Evolutionary conservation across 2,797 vertebrate genomes (phyloP).

Genomic region (Kryptolebias ocellatus): DNA sequence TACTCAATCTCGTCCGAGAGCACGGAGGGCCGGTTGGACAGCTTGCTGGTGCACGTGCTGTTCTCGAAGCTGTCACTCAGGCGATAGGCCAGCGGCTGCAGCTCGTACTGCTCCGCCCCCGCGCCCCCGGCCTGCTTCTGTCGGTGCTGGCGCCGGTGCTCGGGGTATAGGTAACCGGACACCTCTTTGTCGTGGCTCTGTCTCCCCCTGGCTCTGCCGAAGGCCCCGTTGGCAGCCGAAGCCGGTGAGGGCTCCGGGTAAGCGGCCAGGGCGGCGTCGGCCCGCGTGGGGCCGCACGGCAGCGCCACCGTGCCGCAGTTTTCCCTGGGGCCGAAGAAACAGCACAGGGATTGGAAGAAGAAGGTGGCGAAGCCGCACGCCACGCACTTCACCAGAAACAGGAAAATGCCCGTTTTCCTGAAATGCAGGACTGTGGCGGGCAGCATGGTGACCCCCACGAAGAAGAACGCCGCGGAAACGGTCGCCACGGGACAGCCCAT

Average conservation of each 20-base stretch:
- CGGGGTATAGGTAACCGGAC: slow-evolving; percentile 78
- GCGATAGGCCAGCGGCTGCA: slow-evolving; percentile 92
- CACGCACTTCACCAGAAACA: slow-evolving; percentile 96
- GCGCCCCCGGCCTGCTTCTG: slow-evolving; percentile 62
- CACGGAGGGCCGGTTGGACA: slow-evolving; percentile 94
- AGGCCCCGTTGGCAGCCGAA: slow-evolving; percentile 82
- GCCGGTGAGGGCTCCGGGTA: slow-evolving; percentile 78
- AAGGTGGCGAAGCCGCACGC: slow-evolving; percentile 97
- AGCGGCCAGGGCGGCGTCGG: slow-evolving; percentile 63
- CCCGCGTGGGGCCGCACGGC: slow-evolving; percentile 85
- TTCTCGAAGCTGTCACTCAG: slow-evolving; percentile 98
- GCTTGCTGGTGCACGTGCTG: slow-evolving; percentile 97
- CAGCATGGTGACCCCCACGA: slow-evolving; percentile 92
- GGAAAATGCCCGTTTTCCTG: slow-evolving; percentile 94
- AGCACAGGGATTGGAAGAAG: slow-evolving; percentile 98
- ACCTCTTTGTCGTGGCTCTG: slow-evolving; percentile 77
- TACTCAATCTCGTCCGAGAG: slow-evolving; percentile 94
- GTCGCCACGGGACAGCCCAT: slow-evolving; percentile 95
- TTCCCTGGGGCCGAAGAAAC: slow-evolving; percentile 95
- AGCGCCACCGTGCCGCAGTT: slow-evolving; percentile 90
- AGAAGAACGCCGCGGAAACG: slow-evolving; percentile 91
- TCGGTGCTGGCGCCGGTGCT: slow-evolving; percentile 74
- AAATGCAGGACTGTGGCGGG: slow-evolving; percentile 91
- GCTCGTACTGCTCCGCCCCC: slow-evolving; percentile 91
- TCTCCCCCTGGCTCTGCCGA: slow-evolving; percentile 76